A percentile compares a stretch with the other conserved stretches of the same genome.
Conservation (phyloP, 1,140 invertebrate genomes). For the Drepana arcuata region DNA sequence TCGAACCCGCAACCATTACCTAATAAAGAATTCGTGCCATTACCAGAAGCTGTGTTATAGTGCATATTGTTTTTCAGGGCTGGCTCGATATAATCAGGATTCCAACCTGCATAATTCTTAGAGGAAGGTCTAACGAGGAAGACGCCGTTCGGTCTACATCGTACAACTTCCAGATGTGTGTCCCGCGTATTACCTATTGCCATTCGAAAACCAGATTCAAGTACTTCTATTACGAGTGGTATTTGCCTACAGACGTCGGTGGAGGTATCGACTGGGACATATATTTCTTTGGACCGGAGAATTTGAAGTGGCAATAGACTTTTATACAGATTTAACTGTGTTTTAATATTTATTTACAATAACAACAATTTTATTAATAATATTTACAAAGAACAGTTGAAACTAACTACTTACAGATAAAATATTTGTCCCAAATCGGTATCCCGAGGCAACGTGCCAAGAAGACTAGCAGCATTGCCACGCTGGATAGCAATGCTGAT, state of each 20-base stretch:
- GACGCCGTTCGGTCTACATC: slow-evolving; percentile 29
- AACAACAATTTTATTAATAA: no score
- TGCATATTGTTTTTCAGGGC: slow-evolving; percentile 21
- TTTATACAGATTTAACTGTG: no score
- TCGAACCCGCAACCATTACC: neutral
- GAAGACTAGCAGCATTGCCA: no score
- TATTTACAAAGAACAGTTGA: no score
- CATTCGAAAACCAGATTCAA: slow-evolving; percentile 26
- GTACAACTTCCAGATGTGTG: slow-evolving; percentile 39
- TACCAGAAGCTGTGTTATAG: neutral
- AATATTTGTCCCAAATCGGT: no score
- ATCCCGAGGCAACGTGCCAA: no score
- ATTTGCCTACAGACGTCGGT: slow-evolving; percentile 26
- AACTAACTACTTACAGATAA: no score
- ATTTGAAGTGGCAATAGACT: slow-evolving; percentile 17
- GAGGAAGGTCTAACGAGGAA: slow-evolving; percentile 23
- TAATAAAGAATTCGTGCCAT: neutral
- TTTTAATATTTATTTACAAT: no score
- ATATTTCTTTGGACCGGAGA: slow-evolving; percentile 35
- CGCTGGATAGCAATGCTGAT: no score
- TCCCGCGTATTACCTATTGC: slow-evolving; percentile 35
- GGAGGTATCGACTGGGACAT: slow-evolving; percentile 44
- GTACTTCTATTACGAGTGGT: slow-evolving; percentile 47
- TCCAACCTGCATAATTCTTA: slow-evolving; percentile 39
- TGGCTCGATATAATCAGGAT: slow-evolving; percentile 34